Percentiles rank a stretch among this genome's conserved stretches.
Conservation (phyloP, 2,888 invertebrate species). For the Drosophila lacicola region DNA sequence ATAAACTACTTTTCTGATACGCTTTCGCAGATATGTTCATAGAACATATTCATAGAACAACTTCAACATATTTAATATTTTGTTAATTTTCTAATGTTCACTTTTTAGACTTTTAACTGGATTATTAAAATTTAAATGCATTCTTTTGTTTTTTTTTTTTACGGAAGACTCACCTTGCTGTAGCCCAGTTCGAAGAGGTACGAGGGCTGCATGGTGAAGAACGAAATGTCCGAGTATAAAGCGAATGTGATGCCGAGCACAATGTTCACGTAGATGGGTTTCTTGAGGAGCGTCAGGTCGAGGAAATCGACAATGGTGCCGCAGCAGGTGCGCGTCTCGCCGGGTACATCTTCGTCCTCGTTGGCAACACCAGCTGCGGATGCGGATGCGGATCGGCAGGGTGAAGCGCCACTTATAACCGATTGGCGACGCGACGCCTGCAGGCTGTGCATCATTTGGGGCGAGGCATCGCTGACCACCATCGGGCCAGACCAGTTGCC, state of each 20-base stretch:
- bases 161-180: constrained; percentile 68
- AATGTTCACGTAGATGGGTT: constrained; percentile 89
- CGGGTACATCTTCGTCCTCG: not conserved
- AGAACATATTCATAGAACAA: too few species aligned
- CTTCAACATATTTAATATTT: too few species aligned
- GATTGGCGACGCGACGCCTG: constrained; percentile 69
- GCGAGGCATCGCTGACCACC: constrained; percentile 81
- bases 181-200: constrained; percentile 83
- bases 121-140: too few species aligned
- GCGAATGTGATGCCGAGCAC: constrained; percentile 89
- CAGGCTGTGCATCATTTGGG: constrained; percentile 73
- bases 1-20: too few species aligned
- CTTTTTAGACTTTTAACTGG: too few species aligned
- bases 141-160: too few species aligned
- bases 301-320: constrained; percentile 87
- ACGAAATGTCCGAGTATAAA: constrained; percentile 89
- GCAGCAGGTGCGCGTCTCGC: constrained; percentile 68
- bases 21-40: too few species aligned
- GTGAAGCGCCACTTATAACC: constrained; percentile 8
- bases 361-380: not conserved
- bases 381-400: not conserved
- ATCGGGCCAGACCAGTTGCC: constrained; percentile 85
- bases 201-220: constrained; percentile 89
- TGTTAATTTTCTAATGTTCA: too few species aligned
- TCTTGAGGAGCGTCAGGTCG: constrained; percentile 88